These are phyloP conservation scores for Lampris incognitus DNA, from an alignment of 2,113 vertebrate species.

Conservation along the genomic window DNA sequence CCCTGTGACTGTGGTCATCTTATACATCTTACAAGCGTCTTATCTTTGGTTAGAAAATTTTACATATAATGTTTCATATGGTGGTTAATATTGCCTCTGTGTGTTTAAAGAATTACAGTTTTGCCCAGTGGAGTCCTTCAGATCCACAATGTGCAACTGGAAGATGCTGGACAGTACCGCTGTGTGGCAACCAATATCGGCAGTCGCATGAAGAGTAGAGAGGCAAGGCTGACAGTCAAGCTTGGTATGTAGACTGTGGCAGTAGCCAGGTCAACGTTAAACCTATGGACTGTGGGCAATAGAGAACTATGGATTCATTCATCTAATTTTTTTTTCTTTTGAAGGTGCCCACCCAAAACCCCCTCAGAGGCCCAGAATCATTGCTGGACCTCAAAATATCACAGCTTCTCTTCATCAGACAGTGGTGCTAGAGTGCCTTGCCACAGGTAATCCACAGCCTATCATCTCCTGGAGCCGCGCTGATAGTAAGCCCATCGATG, in stretches of 20 bases:
- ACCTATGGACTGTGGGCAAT: not conserved
- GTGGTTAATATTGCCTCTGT: conserved; percentile 15
- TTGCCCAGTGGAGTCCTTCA: conserved; percentile 93
- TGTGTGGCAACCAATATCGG: conserved; percentile 88
- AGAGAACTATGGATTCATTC: not conserved
- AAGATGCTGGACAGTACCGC: conserved; percentile 89
- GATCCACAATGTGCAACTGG: conserved; percentile 87
- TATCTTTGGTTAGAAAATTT: not conserved
- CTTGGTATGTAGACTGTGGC: conserved; percentile 81
- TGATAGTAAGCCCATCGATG: conserved; percentile 95
- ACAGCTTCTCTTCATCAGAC: conserved; percentile 88
- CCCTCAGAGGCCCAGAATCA: conserved; percentile 88
- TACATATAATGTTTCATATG: not conserved
- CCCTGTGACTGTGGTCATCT: not conserved
- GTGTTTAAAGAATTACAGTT: conserved; percentile 85
- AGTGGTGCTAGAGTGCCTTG: conserved; percentile 92
- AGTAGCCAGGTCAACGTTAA: not conserved
- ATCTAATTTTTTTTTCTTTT: conserved; percentile 6
- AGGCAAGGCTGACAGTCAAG: conserved; percentile 87
- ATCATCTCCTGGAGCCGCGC: conserved; percentile 97
- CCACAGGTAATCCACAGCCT: conserved; percentile 92
- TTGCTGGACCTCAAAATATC: conserved; percentile 92
- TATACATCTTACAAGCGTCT: not conserved
- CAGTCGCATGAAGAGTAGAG: conserved; percentile 85
- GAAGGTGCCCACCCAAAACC: conserved; percentile 80